These are phyloP conservation scores for Ericerus pela DNA, from an alignment of 1,140 invertebrate species.

Conservation along the genomic window DNA sequence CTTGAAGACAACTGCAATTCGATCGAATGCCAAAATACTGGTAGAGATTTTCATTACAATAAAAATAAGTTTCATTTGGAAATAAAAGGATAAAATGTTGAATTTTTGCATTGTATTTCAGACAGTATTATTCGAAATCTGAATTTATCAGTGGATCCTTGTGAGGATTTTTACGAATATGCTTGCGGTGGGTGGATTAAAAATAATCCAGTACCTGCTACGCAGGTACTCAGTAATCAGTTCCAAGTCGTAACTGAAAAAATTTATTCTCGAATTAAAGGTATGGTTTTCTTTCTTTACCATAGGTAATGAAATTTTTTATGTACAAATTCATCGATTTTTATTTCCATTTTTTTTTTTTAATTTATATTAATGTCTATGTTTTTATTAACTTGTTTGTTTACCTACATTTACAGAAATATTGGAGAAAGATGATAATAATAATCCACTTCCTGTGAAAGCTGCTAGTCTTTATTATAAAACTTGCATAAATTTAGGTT, in stretches of 20 bases:
- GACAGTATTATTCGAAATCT: slow-evolving; percentile 21
- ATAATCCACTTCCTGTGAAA: slow-evolving; percentile 39
- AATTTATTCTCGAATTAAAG: slow-evolving; percentile 29
- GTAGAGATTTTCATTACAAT: too few species aligned
- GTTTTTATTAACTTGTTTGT: neutral
- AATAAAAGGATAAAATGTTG: too few species aligned
- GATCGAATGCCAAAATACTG: too few species aligned
- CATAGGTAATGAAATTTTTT: neutral
- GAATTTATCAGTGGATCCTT: slow-evolving; percentile 33
- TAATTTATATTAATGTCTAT: neutral
- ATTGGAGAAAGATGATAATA: slow-evolving; percentile 23
- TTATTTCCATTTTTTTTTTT: too few species aligned
- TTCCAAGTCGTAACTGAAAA: slow-evolving; percentile 31
- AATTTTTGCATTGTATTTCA: too few species aligned
- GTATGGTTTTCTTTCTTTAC: slow-evolving; percentile 20
- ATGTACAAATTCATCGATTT: too few species aligned
- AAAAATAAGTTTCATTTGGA: too few species aligned
- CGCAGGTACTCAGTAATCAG: slow-evolving; percentile 31
- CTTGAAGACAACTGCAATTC: too few species aligned
- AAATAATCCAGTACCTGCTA: slow-evolving; percentile 30
- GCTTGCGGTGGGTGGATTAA: slow-evolving; percentile 37
- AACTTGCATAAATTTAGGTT: slow-evolving; percentile 46
- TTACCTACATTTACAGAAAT: slow-evolving; percentile 18
- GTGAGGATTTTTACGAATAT: slow-evolving; percentile 37
- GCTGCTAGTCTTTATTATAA: slow-evolving; percentile 45